phyloP scores from a whole-genome alignment of 1,140 invertebrate species.

The Galleria mellonella region DNA sequence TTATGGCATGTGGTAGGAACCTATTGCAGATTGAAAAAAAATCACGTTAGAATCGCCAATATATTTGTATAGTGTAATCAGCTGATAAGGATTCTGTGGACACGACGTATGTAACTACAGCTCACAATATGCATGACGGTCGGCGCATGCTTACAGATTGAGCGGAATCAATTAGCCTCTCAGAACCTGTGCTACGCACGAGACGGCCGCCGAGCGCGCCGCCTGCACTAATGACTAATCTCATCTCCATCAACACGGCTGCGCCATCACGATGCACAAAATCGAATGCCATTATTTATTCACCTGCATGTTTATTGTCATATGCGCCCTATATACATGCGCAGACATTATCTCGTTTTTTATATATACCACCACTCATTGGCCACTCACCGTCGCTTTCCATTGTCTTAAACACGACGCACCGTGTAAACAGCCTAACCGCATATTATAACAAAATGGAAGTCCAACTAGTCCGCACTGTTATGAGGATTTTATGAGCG shows the following conservation, averaged over 20 bases:
- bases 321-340: conserved; percentile 55
- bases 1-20: no score
- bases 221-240: conserved; percentile 37
- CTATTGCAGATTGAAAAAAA: no score
- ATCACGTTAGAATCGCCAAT: conserved; percentile 9
- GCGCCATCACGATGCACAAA: conserved; percentile 59
- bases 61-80: conserved; percentile 57
- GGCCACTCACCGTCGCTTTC: conserved; percentile 63
- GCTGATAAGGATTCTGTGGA: conserved; percentile 58
- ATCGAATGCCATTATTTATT: conserved; percentile 70
- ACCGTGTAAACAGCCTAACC: conserved; percentile 68
- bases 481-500: conserved; percentile 65
- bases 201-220: conserved; percentile 1
- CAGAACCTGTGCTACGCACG: conserved; percentile 7
- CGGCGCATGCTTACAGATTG: conserved; percentile 55
- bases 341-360: conserved; percentile 47
- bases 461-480: conserved; percentile 52
- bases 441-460: conserved; percentile 74
- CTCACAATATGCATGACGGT: conserved; percentile 33
- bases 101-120: conserved; percentile 26
- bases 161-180: conserved; percentile 52
- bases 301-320: conserved; percentile 61
- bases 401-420: conserved; percentile 60
- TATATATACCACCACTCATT: conserved; percentile 26
- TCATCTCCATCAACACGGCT: conserved; percentile 34